These are phyloP conservation scores for Choristoneura fumiferana DNA, from an alignment of 1,140 invertebrate genomes.

Conservation along the genomic window DNA sequence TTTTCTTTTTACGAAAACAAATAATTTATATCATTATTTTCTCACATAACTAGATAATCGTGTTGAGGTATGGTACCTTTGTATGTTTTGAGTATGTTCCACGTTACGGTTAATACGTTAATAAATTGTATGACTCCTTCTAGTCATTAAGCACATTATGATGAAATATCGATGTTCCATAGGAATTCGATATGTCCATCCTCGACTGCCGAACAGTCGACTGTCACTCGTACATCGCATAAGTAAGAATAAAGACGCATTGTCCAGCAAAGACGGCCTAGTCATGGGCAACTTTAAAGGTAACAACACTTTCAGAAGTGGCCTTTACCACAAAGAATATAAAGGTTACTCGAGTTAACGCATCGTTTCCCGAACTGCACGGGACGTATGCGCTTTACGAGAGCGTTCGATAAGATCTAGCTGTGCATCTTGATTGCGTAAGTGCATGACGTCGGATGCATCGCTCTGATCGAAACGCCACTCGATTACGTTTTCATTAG, in stretches of 20 bases:
- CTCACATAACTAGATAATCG: no score
- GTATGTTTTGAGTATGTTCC: no score
- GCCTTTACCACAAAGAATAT: no score
- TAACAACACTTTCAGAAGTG: no score
- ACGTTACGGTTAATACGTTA: no score
- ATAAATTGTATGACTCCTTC: no score
- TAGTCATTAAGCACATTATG: background rate
- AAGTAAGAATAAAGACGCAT: conserved; percentile 20
- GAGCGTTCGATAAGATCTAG: conserved; percentile 26
- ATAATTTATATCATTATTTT: no score
- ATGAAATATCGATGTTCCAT: conserved; percentile 17
- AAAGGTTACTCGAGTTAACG: no score
- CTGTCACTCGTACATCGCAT: conserved; percentile 1
- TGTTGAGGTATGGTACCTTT: no score
- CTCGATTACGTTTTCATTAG: conserved; percentile 18
- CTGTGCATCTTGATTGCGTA: conserved; percentile 59
- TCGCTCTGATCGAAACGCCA: conserved; percentile 14
- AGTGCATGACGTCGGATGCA: conserved; percentile 37
- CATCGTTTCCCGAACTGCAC: no score
- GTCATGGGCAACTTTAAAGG: background rate
- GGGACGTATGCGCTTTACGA: background rate
- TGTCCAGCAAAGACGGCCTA: conserved; percentile 10
- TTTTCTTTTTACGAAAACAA: no score
- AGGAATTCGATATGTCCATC: background rate
- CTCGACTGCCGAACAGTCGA: background rate